Conservation (phyloP, 2,888 invertebrate genomes). For the Melanophora roralis region DNA sequence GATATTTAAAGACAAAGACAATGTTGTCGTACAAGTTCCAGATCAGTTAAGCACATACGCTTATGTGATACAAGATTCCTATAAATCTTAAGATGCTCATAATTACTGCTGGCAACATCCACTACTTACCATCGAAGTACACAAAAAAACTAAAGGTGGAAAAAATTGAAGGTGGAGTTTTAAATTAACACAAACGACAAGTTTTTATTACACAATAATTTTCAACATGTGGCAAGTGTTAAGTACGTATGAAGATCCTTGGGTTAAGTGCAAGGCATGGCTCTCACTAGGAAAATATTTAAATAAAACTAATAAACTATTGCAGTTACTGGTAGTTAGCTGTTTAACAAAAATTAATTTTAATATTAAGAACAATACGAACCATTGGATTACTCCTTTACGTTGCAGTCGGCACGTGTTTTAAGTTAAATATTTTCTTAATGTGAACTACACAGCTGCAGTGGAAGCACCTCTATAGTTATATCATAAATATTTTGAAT, state of each 20-base stretch:
- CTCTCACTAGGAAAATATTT: no score
- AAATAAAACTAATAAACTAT: no score
- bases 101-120: neutral
- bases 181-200: slow-evolving; percentile 55
- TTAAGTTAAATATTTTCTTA: no score
- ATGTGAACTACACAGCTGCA: no score
- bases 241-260: neutral
- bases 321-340: no score
- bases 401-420: no score
- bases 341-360: no score
- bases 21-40: slow-evolving; percentile 43
- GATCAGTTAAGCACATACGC: slow-evolving; percentile 25
- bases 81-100: slow-evolving; percentile 18
- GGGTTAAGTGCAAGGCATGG: neutral
- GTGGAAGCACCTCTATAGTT: neutral
- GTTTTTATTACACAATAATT: slow-evolving; percentile 55
- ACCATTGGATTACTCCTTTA: no score
- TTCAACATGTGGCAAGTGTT: slow-evolving; percentile 2
- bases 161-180: slow-evolving; percentile 56
- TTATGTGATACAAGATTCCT: slow-evolving; percentile 11
- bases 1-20: slow-evolving; percentile 46
- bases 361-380: no score
- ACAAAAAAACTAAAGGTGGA: neutral
- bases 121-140: no score
- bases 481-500: neutral